Evolutionary conservation across 1,140 invertebrate genomes (phyloP).

Genomic region (Aphis craccivora): DNA sequence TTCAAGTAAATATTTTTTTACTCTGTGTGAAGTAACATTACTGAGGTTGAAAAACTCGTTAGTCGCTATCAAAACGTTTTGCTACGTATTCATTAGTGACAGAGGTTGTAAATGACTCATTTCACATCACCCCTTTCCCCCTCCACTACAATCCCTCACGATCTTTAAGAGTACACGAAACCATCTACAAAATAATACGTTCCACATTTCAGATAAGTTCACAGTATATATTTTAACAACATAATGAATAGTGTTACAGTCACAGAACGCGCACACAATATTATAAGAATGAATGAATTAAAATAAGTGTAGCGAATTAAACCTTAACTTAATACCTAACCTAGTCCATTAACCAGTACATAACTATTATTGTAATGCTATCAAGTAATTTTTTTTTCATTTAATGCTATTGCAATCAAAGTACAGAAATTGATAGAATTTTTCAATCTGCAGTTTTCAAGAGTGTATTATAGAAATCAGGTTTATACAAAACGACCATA

Average conservation of each 20-base stretch:
- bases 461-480: constrained; percentile 18
- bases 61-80: not conserved
- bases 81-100: not conserved
- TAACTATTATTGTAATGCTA: not conserved
- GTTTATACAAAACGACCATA: constrained; percentile 34
- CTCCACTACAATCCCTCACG: not conserved
- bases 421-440: not conserved
- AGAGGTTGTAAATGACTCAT: not conserved
- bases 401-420: not conserved
- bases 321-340: not conserved
- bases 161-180: not conserved
- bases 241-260: not conserved
- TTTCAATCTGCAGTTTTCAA: not conserved
- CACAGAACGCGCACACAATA: not conserved
- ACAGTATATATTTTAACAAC: not conserved
- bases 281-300: not conserved
- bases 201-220: not conserved
- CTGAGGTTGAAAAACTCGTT: constrained; percentile 14
- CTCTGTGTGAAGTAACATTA: not conserved
- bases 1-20: not conserved
- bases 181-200: not conserved
- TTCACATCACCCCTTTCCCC: not conserved
- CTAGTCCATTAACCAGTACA: not conserved
- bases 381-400: not conserved
- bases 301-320: not conserved